Evolutionary conservation across 2,888 invertebrate species (phyloP), one percentile per base, ranked within the genome.

Genomic region (Ornithoptera priamus): DNA sequence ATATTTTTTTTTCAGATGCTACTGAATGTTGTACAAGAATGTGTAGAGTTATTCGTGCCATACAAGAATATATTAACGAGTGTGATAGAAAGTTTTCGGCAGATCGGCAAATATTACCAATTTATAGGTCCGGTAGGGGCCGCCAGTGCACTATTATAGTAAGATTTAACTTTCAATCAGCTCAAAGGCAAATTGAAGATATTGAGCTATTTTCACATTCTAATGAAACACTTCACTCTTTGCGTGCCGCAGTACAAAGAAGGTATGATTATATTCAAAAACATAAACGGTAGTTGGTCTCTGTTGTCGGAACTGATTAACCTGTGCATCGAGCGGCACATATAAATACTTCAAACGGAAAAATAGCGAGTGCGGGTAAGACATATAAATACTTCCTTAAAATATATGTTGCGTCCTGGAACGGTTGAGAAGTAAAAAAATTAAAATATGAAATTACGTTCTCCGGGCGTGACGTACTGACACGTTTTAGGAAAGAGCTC

Each of bases 51-150:
- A 95, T 99, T 88, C 97, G 97, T 89, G 98, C 99, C 81, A 94
- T 99, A 81, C 97, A 97, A 85, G 99, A 99, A 91, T 99, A 99
- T 86, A 95, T 99, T 73, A 96, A 96, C 79, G 98, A 99, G 91
- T 99, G 98, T 93, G 99, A 99, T 93, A 95, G 95, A 78, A 95
- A 95, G 75, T 97, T 96, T 89, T 94, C 96, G 64, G 97, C 97
- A 57, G 99, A 99, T 85, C 93, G 99, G 75, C 96, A 96, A 82
- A 96, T 97, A 80, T 92, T 99, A 79, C 98, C 99, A 36, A 94
- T 99, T 72, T 96, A 96, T 81, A 96, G 98, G 81, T 97, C 98
- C 15, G 97, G 97, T 75, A 95, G 98, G 73, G 99, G 99, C 69
- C 97, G 98, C 87, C 97, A 98, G 84, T 95, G 98, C 84, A 95